These are phyloP conservation scores for Macrobrachium rosenbergii DNA, from an alignment of 1,140 invertebrate genomes.

Conservation along the genomic window DNA sequence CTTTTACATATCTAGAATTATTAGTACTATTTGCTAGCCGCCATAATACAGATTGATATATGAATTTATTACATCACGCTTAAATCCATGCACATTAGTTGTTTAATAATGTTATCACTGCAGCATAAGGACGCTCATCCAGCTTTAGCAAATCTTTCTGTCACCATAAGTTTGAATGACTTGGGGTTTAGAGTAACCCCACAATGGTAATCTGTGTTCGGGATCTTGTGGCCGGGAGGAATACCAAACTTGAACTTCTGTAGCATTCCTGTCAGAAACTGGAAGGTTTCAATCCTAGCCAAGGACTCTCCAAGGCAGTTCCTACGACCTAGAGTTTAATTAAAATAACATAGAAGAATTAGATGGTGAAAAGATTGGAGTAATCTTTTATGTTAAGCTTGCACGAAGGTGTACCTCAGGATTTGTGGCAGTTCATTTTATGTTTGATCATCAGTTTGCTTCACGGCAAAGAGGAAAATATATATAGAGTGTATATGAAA, in stretches of 20 bases:
- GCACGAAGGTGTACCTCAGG: too few relatives aligned
- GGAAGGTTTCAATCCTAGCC: slow-evolving; percentile 80
- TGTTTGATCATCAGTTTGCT: too few relatives aligned
- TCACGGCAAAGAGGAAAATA: too few relatives aligned
- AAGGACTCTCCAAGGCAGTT: slow-evolving; percentile 83
- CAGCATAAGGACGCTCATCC: neutral
- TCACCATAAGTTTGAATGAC: slow-evolving; percentile 34
- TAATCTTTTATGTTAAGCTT: too few relatives aligned
- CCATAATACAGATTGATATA: too few relatives aligned
- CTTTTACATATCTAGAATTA: too few relatives aligned
- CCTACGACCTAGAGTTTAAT: slow-evolving; percentile 75
- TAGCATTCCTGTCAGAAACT: slow-evolving; percentile 80
- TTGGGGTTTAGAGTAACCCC: slow-evolving; percentile 49
- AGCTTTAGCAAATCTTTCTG: slow-evolving; percentile 23
- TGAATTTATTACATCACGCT: too few relatives aligned
- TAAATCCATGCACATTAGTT: neutral
- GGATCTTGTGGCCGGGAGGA: slow-evolving; percentile 5
- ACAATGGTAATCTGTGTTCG: slow-evolving; percentile 34
- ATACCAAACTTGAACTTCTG: slow-evolving; percentile 73
- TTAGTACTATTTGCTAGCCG: too few relatives aligned
- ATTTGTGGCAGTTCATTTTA: too few relatives aligned
- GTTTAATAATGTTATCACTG: neutral
- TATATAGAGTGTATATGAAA: too few relatives aligned
- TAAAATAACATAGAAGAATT: slow-evolving; percentile 40
- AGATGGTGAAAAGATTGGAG: neutral